Evolutionary conservation across 2,888 invertebrate genomes (phyloP).

Genomic region (Phaedon cochleariae): DNA sequence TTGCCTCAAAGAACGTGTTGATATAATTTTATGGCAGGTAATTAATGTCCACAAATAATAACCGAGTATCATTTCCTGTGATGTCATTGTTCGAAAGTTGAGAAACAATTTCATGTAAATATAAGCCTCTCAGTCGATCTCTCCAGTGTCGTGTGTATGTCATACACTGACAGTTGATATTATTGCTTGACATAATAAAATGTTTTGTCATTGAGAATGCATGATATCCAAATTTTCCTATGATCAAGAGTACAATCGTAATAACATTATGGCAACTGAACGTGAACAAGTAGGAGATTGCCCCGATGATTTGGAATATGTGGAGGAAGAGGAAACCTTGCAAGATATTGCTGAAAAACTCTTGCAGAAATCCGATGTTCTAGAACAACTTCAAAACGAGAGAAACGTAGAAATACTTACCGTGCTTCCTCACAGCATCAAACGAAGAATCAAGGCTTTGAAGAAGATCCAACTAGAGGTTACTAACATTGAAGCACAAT

Average conservation of each 20-base stretch:
- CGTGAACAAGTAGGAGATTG: slow-evolving; percentile 71
- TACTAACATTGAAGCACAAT: slow-evolving; percentile 88
- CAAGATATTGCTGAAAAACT: slow-evolving; percentile 59
- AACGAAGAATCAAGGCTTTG: slow-evolving; percentile 82
- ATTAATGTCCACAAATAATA: slow-evolving; percentile 39
- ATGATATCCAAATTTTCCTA: background rate
- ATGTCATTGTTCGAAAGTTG: slow-evolving; percentile 40
- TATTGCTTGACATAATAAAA: background rate
- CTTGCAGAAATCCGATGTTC: slow-evolving; percentile 65
- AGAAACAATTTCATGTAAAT: slow-evolving; percentile 43
- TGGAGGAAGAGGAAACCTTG: slow-evolving; percentile 65
- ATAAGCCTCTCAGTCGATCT: slow-evolving; percentile 37
- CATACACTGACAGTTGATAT: background rate
- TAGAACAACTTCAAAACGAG: slow-evolving; percentile 68
- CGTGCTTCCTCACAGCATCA: slow-evolving; percentile 77
- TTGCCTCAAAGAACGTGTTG: slow-evolving; percentile 19
- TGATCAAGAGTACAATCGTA: no score
- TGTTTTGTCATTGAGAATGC: background rate
- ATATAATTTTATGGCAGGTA: slow-evolving; percentile 38
- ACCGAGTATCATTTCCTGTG: slow-evolving; percentile 41
- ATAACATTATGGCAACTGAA: slow-evolving; percentile 70
- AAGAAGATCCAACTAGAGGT: slow-evolving; percentile 87
- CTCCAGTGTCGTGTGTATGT: background rate
- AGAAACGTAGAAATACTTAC: slow-evolving; percentile 69
- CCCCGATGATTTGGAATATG: slow-evolving; percentile 73